Base-by-base conservation (phyloP, 2,113 vertebrate genomes). In the Myrmecobius fasciatus region DNA sequence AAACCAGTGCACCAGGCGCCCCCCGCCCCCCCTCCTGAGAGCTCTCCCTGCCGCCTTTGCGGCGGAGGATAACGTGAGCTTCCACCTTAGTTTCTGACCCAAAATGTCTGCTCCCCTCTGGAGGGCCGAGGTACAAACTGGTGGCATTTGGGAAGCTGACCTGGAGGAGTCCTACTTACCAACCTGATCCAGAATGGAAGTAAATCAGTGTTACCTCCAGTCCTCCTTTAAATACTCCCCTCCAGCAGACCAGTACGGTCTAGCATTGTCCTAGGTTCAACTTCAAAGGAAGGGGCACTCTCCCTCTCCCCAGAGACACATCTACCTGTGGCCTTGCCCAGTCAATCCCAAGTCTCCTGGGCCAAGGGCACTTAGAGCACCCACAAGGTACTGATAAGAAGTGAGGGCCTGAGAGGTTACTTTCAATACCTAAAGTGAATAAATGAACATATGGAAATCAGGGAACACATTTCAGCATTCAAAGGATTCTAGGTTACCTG, bases 1-100 rank as follows among this genome's bases (percentile, higher is more conserved):
- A 97, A 97, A 96, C 92, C 92, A 96, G 93, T 94, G n/a, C 51
- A 95, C 93, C 93, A 89, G 67, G 67, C 95, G 60, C 96, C 89
- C 92, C 92, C 54, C 52, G 91, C 25, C 67, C 31, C 36, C 36
- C 6, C 8, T 2, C 14, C 67, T 93, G 92, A 96, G 9, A 53
- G 52, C 89, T 94, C 51, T 89, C 94, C 96, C 88, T 94, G 91
- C 31, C 93, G 95, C 24, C 93, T 91, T 94, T 94, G 90, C 1
- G 14, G 53, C 49, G 67, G 6, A 75, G 36, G 36, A 75, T 8
- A 75, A 31, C 5, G 31, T 67, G 93, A 92, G 90, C 48, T 3
- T 47, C 53, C 53, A 67, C 89, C 91, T 51, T 53, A 48, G 92
- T 25, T 28, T 91, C 91, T 24, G 89, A 75, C 46, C 54, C 75